phyloP scores from a whole-genome alignment of 2,113 vertebrate genomes.

The Myocastor coypus region DNA sequence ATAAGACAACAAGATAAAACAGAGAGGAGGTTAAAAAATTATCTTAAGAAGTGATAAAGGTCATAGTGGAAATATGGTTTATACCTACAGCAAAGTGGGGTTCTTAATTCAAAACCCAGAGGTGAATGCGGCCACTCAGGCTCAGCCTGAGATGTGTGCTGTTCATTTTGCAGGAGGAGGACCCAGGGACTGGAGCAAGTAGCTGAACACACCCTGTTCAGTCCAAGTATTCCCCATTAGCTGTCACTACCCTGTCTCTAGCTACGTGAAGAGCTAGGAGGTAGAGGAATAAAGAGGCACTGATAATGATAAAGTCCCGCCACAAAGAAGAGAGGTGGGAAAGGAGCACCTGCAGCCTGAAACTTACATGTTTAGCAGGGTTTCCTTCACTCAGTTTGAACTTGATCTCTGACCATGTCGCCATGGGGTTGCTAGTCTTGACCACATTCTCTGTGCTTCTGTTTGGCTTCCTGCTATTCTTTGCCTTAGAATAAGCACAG shows the following conservation, averaged over 20 bases:
- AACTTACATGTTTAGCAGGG: accelerated
- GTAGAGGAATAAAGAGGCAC: neutral
- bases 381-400: neutral
- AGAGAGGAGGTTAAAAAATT: neutral
- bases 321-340: too few relatives aligned
- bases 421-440: neutral
- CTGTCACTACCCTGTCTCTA: neutral
- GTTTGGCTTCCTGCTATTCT: neutral
- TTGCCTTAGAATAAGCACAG: neutral
- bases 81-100: neutral
- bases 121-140: neutral
- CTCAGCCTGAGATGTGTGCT: neutral
- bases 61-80: neutral
- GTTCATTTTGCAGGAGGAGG: neutral
- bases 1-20: neutral
- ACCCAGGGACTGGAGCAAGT: too few relatives aligned
- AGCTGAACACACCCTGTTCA: neutral
- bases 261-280: neutral
- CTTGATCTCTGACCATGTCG: neutral
- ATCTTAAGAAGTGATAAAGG: neutral
- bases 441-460: too few relatives aligned
- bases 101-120: neutral
- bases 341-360: neutral
- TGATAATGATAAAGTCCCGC: neutral
- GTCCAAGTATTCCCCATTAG: neutral